Percentiles rank a stretch among this genome's conserved stretches.
Conservation (phyloP, 2,888 invertebrate genomes). For the Xanthostigma xanthostigma region DNA sequence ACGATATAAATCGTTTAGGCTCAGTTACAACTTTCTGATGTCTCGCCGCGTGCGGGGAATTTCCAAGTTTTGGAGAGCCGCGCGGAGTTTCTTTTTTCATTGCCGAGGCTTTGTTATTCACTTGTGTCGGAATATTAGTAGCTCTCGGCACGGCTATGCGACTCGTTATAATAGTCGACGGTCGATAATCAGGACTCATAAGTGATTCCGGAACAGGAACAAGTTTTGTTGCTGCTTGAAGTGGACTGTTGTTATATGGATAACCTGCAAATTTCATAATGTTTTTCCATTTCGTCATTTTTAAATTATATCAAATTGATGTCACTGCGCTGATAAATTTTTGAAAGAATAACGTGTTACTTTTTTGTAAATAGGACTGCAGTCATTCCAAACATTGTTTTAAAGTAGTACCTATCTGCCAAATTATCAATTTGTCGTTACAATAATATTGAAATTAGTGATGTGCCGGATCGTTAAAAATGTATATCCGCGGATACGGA, state of each 20-base stretch:
- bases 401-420: no score
- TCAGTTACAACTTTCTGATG: constrained; percentile 11
- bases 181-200: constrained; percentile 67
- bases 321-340: no score
- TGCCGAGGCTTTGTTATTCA: not conserved
- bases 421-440: no score
- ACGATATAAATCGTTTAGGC: constrained; percentile 14
- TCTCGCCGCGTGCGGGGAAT: constrained; percentile 10
- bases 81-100: not conserved
- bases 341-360: no score
- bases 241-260: constrained; percentile 36
- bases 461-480: no score
- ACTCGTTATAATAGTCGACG: constrained; percentile 13
- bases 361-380: no score
- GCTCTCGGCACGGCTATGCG: constrained; percentile 12
- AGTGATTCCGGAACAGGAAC: constrained; percentile 77
- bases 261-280: constrained; percentile 10
- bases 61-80: constrained; percentile 18
- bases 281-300: no score
- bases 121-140: constrained; percentile 11
- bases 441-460: no score
- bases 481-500: no score
- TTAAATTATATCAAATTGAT: no score
- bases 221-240: constrained; percentile 73
- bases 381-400: no score